phyloP scores from a whole-genome alignment of 2,113 vertebrate genomes.

The Andinoacara biseriatus region DNA sequence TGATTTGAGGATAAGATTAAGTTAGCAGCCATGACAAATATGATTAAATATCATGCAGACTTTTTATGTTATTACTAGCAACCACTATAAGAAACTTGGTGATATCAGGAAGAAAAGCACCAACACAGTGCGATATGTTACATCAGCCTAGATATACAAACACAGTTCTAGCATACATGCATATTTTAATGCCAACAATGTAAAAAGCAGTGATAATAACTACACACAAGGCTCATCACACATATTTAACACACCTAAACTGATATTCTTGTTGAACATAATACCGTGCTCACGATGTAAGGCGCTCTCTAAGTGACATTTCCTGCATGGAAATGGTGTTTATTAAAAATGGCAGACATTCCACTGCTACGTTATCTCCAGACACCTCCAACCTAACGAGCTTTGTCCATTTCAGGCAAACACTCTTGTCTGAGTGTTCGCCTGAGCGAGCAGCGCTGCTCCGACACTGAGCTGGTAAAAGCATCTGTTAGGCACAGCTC shows the following conservation, averaged over 20 bases:
- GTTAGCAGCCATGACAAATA: conserved; percentile 38
- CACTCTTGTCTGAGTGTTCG: conserved; percentile 73
- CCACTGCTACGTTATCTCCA: conserved; percentile 76
- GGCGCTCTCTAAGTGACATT: conserved; percentile 73
- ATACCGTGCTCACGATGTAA: conserved; percentile 57
- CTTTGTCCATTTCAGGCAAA: conserved; percentile 82
- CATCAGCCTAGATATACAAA: conserved; percentile 10
- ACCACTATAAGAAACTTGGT: conserved; percentile 2
- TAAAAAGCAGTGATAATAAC: conserved; percentile 29
- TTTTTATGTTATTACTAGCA: conserved; percentile 15
- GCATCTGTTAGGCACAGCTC: conserved; percentile 83
- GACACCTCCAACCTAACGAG: conserved; percentile 84
- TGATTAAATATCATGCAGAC: conserved; percentile 43
- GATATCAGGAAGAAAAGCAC: not conserved
- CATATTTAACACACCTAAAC: conserved; percentile 63
- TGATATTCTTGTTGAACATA: conserved; percentile 62
- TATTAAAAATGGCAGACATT: conserved; percentile 81
- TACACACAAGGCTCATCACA: conserved; percentile 8
- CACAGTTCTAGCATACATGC: conserved; percentile 31
- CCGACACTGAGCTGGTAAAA: conserved; percentile 81
- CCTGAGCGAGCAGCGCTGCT: conserved; percentile 74
- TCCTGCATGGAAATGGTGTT: conserved; percentile 75
- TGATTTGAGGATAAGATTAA: conserved; percentile 37
- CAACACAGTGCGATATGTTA: not conserved
- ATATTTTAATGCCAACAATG: conserved; percentile 46